These are phyloP conservation scores for Jordanella pulchra DNA, from an alignment of 2,797 vertebrate species.

Conservation along the genomic window DNA sequence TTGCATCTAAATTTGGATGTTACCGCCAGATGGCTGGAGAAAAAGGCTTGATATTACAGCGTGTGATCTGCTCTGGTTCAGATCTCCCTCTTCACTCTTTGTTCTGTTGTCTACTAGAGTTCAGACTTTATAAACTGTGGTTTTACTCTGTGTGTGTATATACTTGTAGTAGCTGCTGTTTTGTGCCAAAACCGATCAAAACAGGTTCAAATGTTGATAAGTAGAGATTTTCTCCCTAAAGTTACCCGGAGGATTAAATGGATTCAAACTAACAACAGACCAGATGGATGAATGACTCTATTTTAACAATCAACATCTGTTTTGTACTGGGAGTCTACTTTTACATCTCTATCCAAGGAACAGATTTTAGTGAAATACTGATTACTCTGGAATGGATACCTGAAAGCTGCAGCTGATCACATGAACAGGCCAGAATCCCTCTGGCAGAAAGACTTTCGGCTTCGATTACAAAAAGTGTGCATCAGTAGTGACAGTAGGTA, in stretches of 20 bases:
- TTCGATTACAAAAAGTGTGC: too few relatives aligned
- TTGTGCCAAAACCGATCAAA: background rate
- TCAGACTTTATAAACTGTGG: background rate
- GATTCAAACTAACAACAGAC: background rate
- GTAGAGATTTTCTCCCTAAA: background rate
- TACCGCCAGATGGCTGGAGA: conserved; percentile 65
- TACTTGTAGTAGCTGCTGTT: background rate
- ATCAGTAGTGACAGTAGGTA: too few relatives aligned
- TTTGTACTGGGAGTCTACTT: too few relatives aligned
- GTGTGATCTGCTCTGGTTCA: conserved; percentile 39
- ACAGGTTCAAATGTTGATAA: background rate
- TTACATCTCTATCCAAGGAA: too few relatives aligned
- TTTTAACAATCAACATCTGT: too few relatives aligned
- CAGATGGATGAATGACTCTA: too few relatives aligned
- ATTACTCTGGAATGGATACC: too few relatives aligned
- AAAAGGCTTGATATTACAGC: conserved; percentile 49
- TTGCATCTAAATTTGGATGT: conserved; percentile 69
- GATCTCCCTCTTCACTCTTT: conserved; percentile 26
- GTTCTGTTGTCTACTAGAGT: conserved; percentile 7
- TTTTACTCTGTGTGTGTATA: background rate
- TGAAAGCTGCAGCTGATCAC: background rate
- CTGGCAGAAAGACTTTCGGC: background rate
- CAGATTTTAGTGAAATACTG: too few relatives aligned
- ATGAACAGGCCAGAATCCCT: background rate
- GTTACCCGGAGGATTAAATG: background rate